Evolutionary conservation across 2,888 invertebrate species (phyloP).

Genomic region (Drosophila glabriapex): DNA sequence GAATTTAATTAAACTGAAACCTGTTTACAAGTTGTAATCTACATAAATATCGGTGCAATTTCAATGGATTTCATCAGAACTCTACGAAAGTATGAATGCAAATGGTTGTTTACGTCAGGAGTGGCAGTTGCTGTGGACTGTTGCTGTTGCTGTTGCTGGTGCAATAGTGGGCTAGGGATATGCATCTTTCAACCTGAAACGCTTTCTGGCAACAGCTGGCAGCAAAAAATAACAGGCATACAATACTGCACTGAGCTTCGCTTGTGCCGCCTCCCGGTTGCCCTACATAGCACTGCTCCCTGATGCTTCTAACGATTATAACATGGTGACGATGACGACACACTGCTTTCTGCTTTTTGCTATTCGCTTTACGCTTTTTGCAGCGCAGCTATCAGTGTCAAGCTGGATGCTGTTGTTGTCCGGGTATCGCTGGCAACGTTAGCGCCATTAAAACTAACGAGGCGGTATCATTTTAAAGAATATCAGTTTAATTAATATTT

Average conservation of each 20-base stretch:
- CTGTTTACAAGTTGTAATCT: neutral
- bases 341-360: neutral
- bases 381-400: neutral
- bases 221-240: neutral
- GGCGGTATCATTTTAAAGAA: conserved; percentile 66
- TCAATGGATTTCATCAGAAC: too few species aligned
- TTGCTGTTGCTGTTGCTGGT: neutral
- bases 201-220: neutral
- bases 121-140: neutral
- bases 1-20: neutral
- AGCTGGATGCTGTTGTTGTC: neutral
- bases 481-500: conserved; percentile 78
- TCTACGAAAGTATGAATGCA: neutral
- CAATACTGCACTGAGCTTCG: neutral
- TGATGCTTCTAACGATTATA: conserved; percentile 42
- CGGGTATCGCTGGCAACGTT: conserved; percentile 31
- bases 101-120: neutral
- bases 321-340: conserved; percentile 42
- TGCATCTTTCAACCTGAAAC: neutral
- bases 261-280: conserved; percentile 8
- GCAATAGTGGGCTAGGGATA: neutral
- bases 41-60: neutral
- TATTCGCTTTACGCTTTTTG: neutral
- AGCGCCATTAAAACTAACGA: conserved; percentile 72
- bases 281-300: conserved; percentile 26